Evolutionary conservation across 2,888 invertebrate genomes (phyloP).

Genomic region (Leptinotarsa peninsularis): DNA sequence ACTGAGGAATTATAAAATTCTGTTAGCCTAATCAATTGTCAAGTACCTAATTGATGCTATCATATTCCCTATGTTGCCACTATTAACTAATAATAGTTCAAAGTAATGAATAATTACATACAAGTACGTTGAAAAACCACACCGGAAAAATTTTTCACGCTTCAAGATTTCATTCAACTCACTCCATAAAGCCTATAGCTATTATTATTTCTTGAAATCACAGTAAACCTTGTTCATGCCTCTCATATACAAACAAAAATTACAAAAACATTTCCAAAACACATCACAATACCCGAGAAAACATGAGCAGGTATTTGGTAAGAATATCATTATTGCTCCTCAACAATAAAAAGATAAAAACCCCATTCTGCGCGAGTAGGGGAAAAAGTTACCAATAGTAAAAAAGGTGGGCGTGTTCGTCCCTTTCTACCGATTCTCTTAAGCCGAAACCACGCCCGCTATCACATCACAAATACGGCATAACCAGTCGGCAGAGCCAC

Average conservation of each 20-base stretch:
- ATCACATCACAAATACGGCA: conserved; percentile 53
- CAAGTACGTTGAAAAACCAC: neutral
- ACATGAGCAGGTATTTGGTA: conserved; percentile 56
- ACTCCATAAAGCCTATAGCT: conserved; percentile 3
- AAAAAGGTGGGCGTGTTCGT: conserved; percentile 60
- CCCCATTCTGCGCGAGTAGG: conserved; percentile 52
- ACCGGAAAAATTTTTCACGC: conserved; percentile 25
- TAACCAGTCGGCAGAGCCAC: conserved; percentile 50
- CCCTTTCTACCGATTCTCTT: conserved; percentile 56
- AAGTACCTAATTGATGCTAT: too few relatives aligned
- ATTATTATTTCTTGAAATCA: conserved; percentile 23
- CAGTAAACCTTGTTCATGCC: conserved; percentile 40
- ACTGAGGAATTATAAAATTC: too few relatives aligned
- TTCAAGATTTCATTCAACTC: conserved; percentile 20
- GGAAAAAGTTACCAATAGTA: conserved; percentile 60
- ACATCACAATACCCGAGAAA: conserved; percentile 50
- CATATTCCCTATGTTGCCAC: neutral
- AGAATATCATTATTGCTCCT: conserved; percentile 51
- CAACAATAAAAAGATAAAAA: conserved; percentile 49
- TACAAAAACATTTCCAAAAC: conserved; percentile 47
- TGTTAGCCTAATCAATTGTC: too few relatives aligned
- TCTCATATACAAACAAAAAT: conserved; percentile 35
- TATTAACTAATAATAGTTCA: neutral
- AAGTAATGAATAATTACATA: neutral
- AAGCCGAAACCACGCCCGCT: conserved; percentile 50